Conservation (phyloP, 2,797 vertebrate genomes). For the Eulemur coronatus region DNA sequence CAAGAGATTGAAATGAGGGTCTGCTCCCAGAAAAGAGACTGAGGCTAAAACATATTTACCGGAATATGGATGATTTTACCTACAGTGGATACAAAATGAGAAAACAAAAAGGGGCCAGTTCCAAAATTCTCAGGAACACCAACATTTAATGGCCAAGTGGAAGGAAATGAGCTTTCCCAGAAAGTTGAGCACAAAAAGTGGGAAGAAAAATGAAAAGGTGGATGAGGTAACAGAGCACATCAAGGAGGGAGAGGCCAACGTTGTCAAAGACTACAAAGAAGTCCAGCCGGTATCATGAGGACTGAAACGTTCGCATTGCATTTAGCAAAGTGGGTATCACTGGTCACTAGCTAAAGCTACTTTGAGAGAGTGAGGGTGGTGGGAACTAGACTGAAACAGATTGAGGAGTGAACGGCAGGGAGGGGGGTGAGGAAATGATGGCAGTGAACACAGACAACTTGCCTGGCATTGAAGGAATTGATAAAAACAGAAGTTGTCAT, state of each 20-base stretch:
- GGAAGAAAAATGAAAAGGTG: not conserved
- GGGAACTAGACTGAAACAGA: not conserved
- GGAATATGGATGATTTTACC: not conserved
- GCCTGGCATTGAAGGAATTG: not conserved
- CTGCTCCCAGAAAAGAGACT: not conserved
- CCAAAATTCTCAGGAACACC: not conserved
- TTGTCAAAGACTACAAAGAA: not conserved
- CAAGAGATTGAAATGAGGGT: not conserved
- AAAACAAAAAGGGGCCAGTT: not conserved
- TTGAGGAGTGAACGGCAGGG: not conserved
- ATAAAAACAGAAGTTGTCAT: not conserved
- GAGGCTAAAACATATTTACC: not conserved
- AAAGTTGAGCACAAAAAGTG: not conserved
- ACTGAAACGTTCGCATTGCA: not conserved
- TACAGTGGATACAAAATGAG: not conserved
- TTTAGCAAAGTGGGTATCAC: not conserved
- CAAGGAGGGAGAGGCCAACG: not conserved
- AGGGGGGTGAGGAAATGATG: not conserved
- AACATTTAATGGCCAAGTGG: not conserved
- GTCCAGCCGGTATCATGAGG: no score
- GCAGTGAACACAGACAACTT: not conserved
- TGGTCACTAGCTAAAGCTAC: not conserved
- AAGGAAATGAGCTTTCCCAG: not conserved
- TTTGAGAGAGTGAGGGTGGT: not conserved
- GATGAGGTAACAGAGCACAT: not conserved